Evolutionary conservation across 2,888 invertebrate species (phyloP), one percentile per base, ranked within the genome.

Genomic region (Pollenia labialis): DNA sequence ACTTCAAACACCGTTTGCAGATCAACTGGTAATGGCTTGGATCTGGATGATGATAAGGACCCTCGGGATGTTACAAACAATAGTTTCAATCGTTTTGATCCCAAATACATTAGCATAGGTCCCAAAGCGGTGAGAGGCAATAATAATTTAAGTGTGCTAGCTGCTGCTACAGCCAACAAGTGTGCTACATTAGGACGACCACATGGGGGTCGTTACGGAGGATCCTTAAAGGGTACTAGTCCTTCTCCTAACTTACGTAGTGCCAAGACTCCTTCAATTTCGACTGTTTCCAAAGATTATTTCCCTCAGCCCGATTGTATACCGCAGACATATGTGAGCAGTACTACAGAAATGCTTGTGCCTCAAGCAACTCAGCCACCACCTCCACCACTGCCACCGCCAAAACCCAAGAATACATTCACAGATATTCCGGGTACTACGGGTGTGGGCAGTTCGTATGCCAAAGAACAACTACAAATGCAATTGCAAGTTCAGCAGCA

Each of bases 11-110:
- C 91, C 76, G 90, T 93, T 48, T 92, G 91, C 89, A 92, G 92
- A 82, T 91, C 92, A 8, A 92, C 92, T 12, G 92, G 91, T 85
- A 91, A 92, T 50, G 91, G 91, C 1, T 85, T 92, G 54, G 92
- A 92, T 80, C 80, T 87, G 81, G 91, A 88, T 40, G 92, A 92
- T 50, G 91, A 91, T 86, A 92, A 93, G 44, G 93, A 93, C 90
- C 93, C 93, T 8, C 91, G 93, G 8, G 93, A 93, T 83, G 93
- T 93, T 48, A 91, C 92, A 87, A 91, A 92, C 88, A 93, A 92
- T 85, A 93, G 93, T 87, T 93, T 93, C 89, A 93, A 93, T 90
- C 92, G 93, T 71, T 93, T 93, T 84, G 93, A 93, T 90, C 93
- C 93, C 77, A 93, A 93, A 88, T 93, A 93, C 85, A 93, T 93